Evolutionary conservation across 2,113 vertebrate species (phyloP).

Genomic region (Todiramphus saurophagus): DNA sequence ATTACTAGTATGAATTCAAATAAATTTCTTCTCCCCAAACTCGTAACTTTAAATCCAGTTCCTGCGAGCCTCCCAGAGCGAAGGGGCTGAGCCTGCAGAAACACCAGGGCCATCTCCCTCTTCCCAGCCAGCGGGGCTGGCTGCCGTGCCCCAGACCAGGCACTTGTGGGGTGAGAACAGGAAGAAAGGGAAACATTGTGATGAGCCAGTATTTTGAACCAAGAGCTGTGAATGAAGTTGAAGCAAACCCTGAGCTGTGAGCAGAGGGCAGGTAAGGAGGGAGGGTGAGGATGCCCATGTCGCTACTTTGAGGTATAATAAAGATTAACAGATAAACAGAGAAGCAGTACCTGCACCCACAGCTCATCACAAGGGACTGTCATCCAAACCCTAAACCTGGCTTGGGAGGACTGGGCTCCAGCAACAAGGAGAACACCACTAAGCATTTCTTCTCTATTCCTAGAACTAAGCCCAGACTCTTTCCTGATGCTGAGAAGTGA

Average conservation of each 20-base stretch:
- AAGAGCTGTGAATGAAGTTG: not conserved
- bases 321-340: not conserved
- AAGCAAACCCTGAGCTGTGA: not conserved
- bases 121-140: fast-evolving
- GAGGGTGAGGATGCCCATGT: not conserved
- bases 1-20: not conserved
- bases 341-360: not conserved
- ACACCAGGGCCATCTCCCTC: not conserved
- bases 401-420: not conserved
- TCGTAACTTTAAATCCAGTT: not conserved
- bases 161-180: not conserved
- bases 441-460: not conserved
- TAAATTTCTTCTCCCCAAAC: not conserved
- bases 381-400: not conserved
- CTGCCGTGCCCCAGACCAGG: not conserved
- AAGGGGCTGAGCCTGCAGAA: not conserved
- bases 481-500: not conserved
- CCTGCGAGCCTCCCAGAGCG: not conserved
- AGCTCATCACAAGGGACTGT: not conserved
- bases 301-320: not conserved
- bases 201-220: not conserved
- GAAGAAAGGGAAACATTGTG: not conserved
- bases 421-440: not conserved
- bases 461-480: not conserved
- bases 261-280: not conserved